phyloP scores from a whole-genome alignment of 2,797 vertebrate species.

The Emydoidea blandingii region DNA sequence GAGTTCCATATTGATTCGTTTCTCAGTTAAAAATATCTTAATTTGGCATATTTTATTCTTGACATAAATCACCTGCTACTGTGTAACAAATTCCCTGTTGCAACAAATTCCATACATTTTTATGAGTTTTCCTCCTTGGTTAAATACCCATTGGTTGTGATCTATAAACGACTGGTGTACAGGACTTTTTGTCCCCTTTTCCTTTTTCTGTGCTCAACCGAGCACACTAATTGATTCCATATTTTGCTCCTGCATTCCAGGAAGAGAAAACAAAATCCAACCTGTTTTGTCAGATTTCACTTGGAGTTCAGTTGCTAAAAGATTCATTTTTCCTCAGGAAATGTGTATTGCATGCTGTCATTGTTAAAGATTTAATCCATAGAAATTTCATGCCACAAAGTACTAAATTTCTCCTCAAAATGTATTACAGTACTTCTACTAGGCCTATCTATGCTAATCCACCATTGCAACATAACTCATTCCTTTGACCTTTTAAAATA shows the following conservation, averaged over 20 bases:
- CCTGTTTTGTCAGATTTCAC: background rate
- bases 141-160: background rate
- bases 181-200: background rate
- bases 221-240: background rate
- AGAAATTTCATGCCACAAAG: background rate
- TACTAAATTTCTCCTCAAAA: background rate
- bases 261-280: background rate
- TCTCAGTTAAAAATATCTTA: background rate
- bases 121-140: background rate
- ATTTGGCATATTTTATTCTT: constrained; percentile 6
- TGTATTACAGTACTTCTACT: background rate
- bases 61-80: background rate
- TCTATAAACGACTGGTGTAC: background rate
- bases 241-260: background rate
- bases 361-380: background rate
- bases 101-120: background rate
- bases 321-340: background rate
- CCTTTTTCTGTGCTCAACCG: background rate
- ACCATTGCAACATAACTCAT: background rate
- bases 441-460: background rate
- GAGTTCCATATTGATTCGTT: background rate
- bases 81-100: constrained; percentile 12
- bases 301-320: background rate
- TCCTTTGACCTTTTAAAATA: background rate
- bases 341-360: background rate